A percentile compares a stretch with the other conserved stretches of the same genome.
These are phyloP conservation scores for Polymixis flavicincta DNA, from an alignment of 2,888 invertebrate genomes.

Conservation along the genomic window DNA sequence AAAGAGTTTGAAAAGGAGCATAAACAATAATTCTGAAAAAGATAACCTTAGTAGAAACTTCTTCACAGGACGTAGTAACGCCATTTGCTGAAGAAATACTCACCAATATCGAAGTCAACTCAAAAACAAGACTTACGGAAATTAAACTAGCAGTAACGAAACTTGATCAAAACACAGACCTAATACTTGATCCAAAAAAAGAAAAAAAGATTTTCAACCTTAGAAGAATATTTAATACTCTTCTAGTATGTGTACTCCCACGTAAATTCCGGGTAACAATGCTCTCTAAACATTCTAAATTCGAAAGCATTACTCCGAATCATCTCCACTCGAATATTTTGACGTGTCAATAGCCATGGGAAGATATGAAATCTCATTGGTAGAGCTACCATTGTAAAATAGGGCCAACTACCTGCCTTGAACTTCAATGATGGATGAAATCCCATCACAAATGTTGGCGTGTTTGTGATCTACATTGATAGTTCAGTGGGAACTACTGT, in stretches of 20 bases:
- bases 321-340: conserved; percentile 55
- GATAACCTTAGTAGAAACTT: neutral
- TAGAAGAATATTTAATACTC: neutral
- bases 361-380: conserved; percentile 61
- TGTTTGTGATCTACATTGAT: conserved; percentile 30
- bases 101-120: neutral
- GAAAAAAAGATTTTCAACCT: conserved; percentile 7
- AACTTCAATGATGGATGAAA: conserved; percentile 42
- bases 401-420: conserved; percentile 69
- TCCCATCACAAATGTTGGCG: conserved; percentile 32
- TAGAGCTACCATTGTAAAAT: conserved; percentile 55
- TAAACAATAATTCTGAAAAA: neutral
- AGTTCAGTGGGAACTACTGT: neutral
- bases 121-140: neutral
- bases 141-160: conserved; percentile 1
- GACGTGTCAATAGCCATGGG: conserved; percentile 60
- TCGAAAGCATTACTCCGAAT: conserved; percentile 47
- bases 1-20: neutral
- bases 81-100: neutral
- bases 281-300: conserved; percentile 40
- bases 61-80: neutral
- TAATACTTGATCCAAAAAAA: neutral
- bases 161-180: conserved; percentile 1
- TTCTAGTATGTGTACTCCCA: conserved; percentile 14
- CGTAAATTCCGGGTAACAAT: conserved; percentile 50